Evolutionary conservation across 2,113 vertebrate species (phyloP).

Genomic region (Gorsachius goisagi): DNA sequence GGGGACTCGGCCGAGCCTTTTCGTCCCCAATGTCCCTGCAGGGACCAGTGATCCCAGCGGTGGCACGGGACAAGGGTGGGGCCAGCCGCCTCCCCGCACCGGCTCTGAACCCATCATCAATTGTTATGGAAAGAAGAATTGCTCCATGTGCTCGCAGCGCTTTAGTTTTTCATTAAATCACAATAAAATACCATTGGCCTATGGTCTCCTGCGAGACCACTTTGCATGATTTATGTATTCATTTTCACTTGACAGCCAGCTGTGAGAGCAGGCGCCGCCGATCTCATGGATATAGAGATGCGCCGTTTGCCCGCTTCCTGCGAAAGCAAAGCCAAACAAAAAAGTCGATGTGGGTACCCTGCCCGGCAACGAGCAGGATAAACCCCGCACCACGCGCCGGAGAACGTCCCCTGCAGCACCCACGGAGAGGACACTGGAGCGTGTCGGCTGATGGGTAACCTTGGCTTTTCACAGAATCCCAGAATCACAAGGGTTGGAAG

Average conservation of each 20-base stretch:
- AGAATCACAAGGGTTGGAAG: too few species aligned
- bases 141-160: not conserved
- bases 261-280: slow-evolving; percentile 45
- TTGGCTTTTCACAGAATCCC: too few species aligned
- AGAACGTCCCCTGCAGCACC: slow-evolving; percentile 31
- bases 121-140: slow-evolving; percentile 47
- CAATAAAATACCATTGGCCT: slow-evolving; percentile 57
- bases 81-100: not conserved
- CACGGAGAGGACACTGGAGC: slow-evolving; percentile 5
- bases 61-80: not conserved
- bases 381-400: slow-evolving; percentile 46
- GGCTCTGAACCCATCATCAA: slow-evolving; percentile 25
- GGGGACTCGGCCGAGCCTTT: not conserved
- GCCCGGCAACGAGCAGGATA: slow-evolving; percentile 38
- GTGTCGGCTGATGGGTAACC: not conserved
- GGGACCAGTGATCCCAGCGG: not conserved
- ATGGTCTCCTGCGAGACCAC: slow-evolving; percentile 62
- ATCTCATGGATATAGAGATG: slow-evolving; percentile 39
- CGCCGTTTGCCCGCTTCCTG: slow-evolving; percentile 3
- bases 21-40: not conserved
- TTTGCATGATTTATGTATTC: slow-evolving; percentile 59
- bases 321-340: slow-evolving; percentile 30
- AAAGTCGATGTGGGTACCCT: slow-evolving; percentile 29
- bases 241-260: slow-evolving; percentile 68
- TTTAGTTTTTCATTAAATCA: slow-evolving; percentile 62